phyloP scores from a whole-genome alignment of 2,888 invertebrate species.

The Drosophila mettleri region DNA sequence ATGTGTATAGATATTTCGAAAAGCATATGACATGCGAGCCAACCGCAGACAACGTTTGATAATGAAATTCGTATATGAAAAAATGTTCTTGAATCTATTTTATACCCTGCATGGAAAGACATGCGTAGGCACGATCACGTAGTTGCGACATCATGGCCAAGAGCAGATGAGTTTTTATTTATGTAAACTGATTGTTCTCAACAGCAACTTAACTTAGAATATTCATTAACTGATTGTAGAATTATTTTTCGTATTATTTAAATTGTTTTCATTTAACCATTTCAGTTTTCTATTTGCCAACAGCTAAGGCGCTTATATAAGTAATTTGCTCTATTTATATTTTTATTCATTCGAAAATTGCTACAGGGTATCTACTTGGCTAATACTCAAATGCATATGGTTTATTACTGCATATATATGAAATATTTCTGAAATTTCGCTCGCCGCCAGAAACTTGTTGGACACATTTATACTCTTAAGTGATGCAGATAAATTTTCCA shows the following conservation, averaged over 20 bases:
- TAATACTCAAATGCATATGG: not conserved
- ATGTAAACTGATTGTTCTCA: not conserved
- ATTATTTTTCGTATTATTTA: not conserved
- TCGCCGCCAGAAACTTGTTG: conserved; percentile 1
- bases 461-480: not conserved
- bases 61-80: conserved; percentile 25
- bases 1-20: not conserved
- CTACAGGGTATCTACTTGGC: conserved; percentile 6
- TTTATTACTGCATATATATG: conserved; percentile 5
- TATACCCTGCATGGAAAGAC: conserved; percentile 30
- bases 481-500: not conserved
- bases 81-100: conserved; percentile 37
- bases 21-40: conserved; percentile 22
- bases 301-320: not conserved
- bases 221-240: not conserved
- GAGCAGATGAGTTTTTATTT: not conserved
- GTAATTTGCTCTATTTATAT: not conserved
- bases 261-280: not conserved
- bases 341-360: not conserved
- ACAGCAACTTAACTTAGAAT: no score
- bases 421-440: conserved; percentile 3
- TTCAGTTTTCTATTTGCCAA: not conserved
- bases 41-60: conserved; percentile 27
- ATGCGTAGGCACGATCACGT: not conserved
- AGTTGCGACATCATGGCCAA: not conserved